Evolutionary conservation across 2,888 invertebrate species (phyloP).

Genomic region (Pachymerium ferrugineum): DNA sequence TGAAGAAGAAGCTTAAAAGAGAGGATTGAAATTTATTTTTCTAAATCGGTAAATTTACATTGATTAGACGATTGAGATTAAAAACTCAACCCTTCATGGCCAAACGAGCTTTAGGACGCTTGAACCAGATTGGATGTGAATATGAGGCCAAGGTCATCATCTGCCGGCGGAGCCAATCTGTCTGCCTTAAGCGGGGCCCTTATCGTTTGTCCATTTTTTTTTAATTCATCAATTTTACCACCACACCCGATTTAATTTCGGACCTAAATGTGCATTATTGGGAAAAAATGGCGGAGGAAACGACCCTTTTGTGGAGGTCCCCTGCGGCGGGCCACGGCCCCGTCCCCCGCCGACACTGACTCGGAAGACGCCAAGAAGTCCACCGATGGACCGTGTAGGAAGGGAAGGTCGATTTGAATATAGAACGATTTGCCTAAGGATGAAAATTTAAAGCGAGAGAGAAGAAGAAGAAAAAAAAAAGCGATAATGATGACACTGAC

Average conservation of each 20-base stretch:
- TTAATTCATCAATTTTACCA: not conserved
- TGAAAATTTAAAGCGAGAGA: not conserved
- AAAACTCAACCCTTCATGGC: not conserved
- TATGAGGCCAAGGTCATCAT: conserved; percentile 13
- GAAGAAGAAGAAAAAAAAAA: not conserved
- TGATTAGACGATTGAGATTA: not conserved
- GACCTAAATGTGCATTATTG: not conserved
- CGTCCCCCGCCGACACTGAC: not conserved
- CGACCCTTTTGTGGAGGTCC: not conserved
- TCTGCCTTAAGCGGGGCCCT: conserved; percentile 12
- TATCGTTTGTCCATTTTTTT: not conserved
- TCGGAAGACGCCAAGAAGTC: not conserved
- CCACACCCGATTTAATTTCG: not conserved
- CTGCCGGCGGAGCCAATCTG: not conserved
- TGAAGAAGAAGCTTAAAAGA: no score
- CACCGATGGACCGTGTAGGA: not conserved
- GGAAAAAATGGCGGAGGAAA: not conserved
- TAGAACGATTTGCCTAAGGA: not conserved
- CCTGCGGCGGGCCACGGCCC: not conserved
- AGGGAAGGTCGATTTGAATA: not conserved
- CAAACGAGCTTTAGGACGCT: not conserved
- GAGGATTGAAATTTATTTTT: not conserved
- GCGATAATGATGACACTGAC: not conserved
- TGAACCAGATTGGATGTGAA: conserved; percentile 2
- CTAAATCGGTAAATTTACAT: no score